Evolutionary conservation across 2,113 vertebrate genomes (phyloP), one percentile per base, ranked within the genome.

Genomic region (Arvicanthis niloticus): DNA sequence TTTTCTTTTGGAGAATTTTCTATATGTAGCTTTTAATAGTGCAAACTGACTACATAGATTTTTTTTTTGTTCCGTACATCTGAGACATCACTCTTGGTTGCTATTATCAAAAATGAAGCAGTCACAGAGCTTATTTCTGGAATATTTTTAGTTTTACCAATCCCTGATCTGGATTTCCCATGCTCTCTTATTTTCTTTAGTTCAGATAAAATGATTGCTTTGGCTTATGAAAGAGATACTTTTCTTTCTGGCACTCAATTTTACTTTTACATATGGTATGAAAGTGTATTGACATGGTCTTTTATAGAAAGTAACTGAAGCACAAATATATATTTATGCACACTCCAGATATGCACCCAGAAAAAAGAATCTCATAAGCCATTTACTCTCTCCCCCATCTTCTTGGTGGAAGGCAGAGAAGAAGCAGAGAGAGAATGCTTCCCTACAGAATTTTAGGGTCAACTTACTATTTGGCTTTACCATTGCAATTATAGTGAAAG

Each of bases 151-250:
- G 31, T 87, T 78, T 97, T 87, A 16, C 34, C 53, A 73, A 17
- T 60, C 16, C 31, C 13, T 68, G 10, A 82, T 89, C 89, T 93
- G 13, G 68, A 84, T 89, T 91, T 96, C 3, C 62, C 75, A 73
- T 97, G 96, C 92, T 91, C 16, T 89, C 73, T 95, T 95, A 88
- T 91, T 93, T 92, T 96, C 56, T 95, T 96, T n/a, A 45, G 29
- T 89, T 95, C 17, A 22, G 45, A 94, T 77, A 93, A 95, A 78
- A 91, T 84, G 58, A 94, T 90, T 80, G 56, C 11, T 87, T 94
- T 95, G 73, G 58, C 42, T 95, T 94, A 76, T 67, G 12, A 91
- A 86, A 9, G 67, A 65, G 16, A 7, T 68, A n/a, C 19, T 91
- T 91, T 97, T 84, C 56, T 60, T 60, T 88, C 34, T 62, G 90